Evolutionary conservation across 2,113 vertebrate species (phyloP).

Genomic region (human): GRCh38 chr9:97484001-97484500

Average conservation of each 20-base stretch:
- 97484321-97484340: not conserved
- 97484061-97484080: not conserved
- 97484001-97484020: conserved; percentile 4
- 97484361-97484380: not conserved
- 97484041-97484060: not conserved
- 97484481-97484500: not conserved
- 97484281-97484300: not conserved
- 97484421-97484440: not conserved
- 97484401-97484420: not conserved
- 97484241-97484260: not conserved
- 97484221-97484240: not conserved
- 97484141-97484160: not conserved
- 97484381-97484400: not conserved
- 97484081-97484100: not conserved
- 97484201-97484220: not conserved
- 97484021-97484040: not conserved
- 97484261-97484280: not conserved
- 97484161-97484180: not conserved
- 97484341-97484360: not conserved
- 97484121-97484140: not conserved
- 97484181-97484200: not conserved
- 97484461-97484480: too few relatives aligned
- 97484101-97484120: not conserved
- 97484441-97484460: not conserved
- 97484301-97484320: not conserved